phyloP scores from a whole-genome alignment of 2,113 vertebrate genomes.

The Danio rerio region DNA sequence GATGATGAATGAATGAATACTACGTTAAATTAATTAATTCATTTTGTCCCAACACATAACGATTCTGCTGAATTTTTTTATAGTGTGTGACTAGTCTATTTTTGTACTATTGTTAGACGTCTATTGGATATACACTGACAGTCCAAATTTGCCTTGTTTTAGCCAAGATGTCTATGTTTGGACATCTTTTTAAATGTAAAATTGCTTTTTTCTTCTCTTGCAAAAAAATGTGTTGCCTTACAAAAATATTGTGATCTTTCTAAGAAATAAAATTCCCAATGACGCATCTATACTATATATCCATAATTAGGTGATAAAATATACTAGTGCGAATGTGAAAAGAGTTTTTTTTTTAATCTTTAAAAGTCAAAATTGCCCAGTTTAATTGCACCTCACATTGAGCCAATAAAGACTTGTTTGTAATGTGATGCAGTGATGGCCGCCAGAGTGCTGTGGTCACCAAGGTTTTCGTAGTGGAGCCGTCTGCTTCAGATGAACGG shows the following conservation, averaged over 20 bases:
- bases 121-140: too few relatives aligned
- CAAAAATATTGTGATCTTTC: neutral
- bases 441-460: slow-evolving; percentile 88
- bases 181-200: too few relatives aligned
- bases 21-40: too few relatives aligned
- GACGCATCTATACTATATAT: neutral
- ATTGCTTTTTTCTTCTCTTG: too few relatives aligned
- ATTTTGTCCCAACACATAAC: too few relatives aligned
- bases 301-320: neutral
- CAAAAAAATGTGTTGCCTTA: neutral
- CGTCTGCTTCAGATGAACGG: slow-evolving; percentile 55
- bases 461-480: slow-evolving; percentile 87
- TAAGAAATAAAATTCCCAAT: neutral
- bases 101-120: too few relatives aligned
- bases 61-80: too few relatives aligned
- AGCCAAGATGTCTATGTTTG: too few relatives aligned
- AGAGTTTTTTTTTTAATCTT: neutral
- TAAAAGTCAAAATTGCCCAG: neutral
- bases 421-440: slow-evolving; percentile 78
- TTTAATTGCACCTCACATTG: neutral
- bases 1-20: too few relatives aligned
- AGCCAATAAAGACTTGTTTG: neutral
- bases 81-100: too few relatives aligned
- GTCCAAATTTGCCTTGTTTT: too few relatives aligned
- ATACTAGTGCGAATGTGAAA: neutral